These are phyloP conservation scores for Papilio dardanus DNA, from an alignment of 1,140 invertebrate genomes.

Conservation along the genomic window DNA sequence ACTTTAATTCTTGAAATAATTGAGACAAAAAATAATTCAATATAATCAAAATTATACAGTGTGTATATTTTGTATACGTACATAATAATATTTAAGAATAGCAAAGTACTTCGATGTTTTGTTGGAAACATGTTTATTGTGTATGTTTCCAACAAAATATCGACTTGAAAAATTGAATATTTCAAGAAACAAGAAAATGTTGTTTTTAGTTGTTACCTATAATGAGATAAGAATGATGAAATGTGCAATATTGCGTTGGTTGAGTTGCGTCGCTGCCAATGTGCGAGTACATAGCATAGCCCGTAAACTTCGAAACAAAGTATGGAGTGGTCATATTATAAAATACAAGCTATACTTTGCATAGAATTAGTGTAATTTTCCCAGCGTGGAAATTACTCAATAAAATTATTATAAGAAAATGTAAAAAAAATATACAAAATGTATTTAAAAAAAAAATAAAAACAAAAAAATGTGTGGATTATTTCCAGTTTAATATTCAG, in stretches of 20 bases:
- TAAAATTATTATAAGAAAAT: slow-evolving; percentile 62
- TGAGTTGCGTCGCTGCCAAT: slow-evolving; percentile 74
- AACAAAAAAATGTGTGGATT: slow-evolving; percentile 70
- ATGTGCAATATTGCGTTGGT: no score
- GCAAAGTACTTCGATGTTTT: neutral
- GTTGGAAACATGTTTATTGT: neutral
- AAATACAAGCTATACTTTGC: slow-evolving; percentile 93
- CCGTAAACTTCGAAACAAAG: slow-evolving; percentile 80
- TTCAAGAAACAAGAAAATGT: neutral
- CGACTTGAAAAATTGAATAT: neutral
- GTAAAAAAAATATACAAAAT: slow-evolving; percentile 69
- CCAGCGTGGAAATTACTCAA: slow-evolving; percentile 83
- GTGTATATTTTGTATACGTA: no score
- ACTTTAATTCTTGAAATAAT: neutral
- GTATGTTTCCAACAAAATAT: neutral
- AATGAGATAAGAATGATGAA: no score
- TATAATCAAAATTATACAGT: no score
- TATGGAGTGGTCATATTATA: slow-evolving; percentile 81
- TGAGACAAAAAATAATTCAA: no score
- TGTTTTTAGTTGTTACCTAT: no score
- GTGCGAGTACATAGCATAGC: slow-evolving; percentile 81
- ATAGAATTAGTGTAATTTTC: slow-evolving; percentile 94
- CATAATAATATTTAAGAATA: no score
- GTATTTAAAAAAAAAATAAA: slow-evolving; percentile 59
- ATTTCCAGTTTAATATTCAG: slow-evolving; percentile 82